phyloP scores from a whole-genome alignment of 2,797 vertebrate genomes.

The Rhinophrynus dorsalis region DNA sequence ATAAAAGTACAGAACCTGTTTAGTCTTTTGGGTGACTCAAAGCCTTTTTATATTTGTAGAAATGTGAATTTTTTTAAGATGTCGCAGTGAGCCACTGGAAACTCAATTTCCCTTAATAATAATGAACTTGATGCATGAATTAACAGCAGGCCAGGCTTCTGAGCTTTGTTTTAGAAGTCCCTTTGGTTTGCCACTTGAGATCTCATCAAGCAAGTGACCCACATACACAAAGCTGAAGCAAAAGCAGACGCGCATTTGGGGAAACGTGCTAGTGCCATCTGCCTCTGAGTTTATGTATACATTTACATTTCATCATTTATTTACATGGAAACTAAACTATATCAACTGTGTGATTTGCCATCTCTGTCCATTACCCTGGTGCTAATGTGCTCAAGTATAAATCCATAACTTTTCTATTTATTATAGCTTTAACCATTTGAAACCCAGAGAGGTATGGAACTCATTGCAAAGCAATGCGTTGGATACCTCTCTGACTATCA shows the following conservation, averaged over 20 bases:
- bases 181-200: slow-evolving; percentile 56
- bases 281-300: slow-evolving; percentile 55
- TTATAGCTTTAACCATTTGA: too few species aligned
- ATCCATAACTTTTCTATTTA: too few species aligned
- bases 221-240: slow-evolving; percentile 58
- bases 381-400: neutral
- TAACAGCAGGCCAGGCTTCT: slow-evolving; percentile 30
- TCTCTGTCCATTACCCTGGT: slow-evolving; percentile 23
- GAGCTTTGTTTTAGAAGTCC: slow-evolving; percentile 41
- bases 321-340: slow-evolving; percentile 56
- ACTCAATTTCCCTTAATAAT: slow-evolving; percentile 40
- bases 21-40: neutral
- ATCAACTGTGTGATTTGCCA: slow-evolving; percentile 31
- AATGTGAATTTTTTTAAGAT: slow-evolving; percentile 15
- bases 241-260: slow-evolving; percentile 56
- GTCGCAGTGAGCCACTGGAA: slow-evolving; percentile 20
- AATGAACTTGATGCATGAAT: slow-evolving; percentile 46
- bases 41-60: slow-evolving; percentile 7
- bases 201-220: slow-evolving; percentile 69
- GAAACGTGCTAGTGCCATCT: slow-evolving; percentile 64
- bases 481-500: too few species aligned
- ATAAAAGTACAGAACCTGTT: slow-evolving; percentile 20
- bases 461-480: too few species aligned
- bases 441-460: too few species aligned
- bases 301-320: slow-evolving; percentile 58